Conservation (phyloP, 2,888 invertebrate species). For the Pollenia angustigena region DNA sequence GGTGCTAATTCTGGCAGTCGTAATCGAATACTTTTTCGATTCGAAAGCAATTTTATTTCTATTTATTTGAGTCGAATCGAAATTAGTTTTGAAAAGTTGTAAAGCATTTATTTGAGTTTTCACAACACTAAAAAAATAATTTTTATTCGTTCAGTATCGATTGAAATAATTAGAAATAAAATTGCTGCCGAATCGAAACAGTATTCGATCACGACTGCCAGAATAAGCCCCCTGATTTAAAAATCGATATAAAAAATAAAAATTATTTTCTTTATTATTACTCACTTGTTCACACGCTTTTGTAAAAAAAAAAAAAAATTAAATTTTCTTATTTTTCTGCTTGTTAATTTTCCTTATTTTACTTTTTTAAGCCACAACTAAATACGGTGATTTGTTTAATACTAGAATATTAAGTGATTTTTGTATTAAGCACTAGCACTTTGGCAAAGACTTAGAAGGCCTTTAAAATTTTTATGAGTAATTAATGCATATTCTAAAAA, state of each 20-base stretch:
- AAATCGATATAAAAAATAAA: constrained; percentile 35
- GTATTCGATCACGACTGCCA: too few species aligned
- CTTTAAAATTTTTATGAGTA: not conserved
- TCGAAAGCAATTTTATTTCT: too few species aligned
- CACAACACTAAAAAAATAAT: too few species aligned
- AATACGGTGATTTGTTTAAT: constrained; percentile 26
- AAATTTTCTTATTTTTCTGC: constrained; percentile 46
- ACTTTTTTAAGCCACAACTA: constrained; percentile 11
- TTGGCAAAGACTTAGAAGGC: constrained; percentile 1
- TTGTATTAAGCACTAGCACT: constrained; percentile 16
- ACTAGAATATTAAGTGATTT: constrained; percentile 24
- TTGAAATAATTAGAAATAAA: too few species aligned
- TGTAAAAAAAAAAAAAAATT: constrained; percentile 5
- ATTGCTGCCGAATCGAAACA: too few species aligned
- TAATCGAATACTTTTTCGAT: too few species aligned
- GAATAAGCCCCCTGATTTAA: not conserved
- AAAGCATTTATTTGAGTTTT: too few species aligned
- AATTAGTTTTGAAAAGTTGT: too few species aligned
- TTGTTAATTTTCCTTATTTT: not conserved
- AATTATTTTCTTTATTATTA: not conserved
- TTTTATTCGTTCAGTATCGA: too few species aligned
- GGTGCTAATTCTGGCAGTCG: too few species aligned
- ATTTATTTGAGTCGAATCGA: too few species aligned
- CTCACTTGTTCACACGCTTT: constrained; percentile 35
- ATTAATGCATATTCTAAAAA: not conserved